Evolutionary conservation across 2,113 vertebrate species (phyloP), one percentile per base, ranked within the genome.

Genomic region (Catharus fuscescens): DNA sequence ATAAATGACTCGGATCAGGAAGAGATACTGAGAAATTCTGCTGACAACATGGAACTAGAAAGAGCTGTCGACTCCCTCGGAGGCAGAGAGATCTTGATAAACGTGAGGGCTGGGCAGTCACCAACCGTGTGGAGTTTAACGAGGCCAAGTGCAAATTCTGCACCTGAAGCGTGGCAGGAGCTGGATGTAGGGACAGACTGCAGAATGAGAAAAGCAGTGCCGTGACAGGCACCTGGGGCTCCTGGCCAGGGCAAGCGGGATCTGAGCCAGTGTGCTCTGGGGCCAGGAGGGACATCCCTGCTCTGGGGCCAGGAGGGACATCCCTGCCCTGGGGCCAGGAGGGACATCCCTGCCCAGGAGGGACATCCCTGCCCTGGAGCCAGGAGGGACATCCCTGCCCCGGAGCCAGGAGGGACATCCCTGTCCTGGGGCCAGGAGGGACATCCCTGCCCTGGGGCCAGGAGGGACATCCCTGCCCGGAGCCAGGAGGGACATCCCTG

Each of bases 1-100:
- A 32, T 3, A 25, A 45, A 66, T 1, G 0, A 24, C 32, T 45
- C 1, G 0, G 47, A 24, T 61, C 38, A 40, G 18, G 47, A 40
- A 70, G n/a, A 24, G 24, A 47, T 11, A 4, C 10, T 38, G n/a
- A 62, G 48, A 16, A 47, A 62, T 79, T 62, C 4, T 87, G 47
- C 73, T 62, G 56, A 10, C 18, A 47, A 10, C 12, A 18, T 1
- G 1, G 13, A 78, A 25, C 40, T 47, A 40, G 12, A 10, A 87
- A 13, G 64, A 62, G 23, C 40, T 70, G 56, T 9, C 45, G 18
- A 6, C 3, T 47, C 29, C 47, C 38, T 61, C 1, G 2, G 47
- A 14, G 54, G 15, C 38, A 16, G 38, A 45, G 45, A 45, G 12
- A 61, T 29, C 15, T n/a, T 54, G 56, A 54, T n/a, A 38, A 69